Percentiles rank a stretch among this genome's conserved stretches.
These are phyloP conservation scores for Oscarella lobularis DNA, from an alignment of 37 sponge, comb jelly and placozoan genomes.

Conservation along the genomic window DNA sequence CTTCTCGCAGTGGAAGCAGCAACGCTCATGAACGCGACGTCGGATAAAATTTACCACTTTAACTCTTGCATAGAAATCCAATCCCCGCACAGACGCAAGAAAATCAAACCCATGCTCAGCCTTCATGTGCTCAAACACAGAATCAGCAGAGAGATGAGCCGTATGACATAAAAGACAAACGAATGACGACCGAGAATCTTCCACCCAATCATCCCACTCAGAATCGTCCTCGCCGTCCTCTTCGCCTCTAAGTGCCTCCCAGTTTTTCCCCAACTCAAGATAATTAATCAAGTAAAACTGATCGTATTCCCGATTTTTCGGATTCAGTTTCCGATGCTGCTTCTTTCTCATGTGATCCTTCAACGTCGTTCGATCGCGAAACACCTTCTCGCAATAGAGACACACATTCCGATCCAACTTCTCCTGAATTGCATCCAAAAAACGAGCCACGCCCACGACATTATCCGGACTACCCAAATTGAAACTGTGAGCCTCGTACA, in stretches of 20 bases:
- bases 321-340: constrained; percentile 71
- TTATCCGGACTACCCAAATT: constrained; percentile 71
- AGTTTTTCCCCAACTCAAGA: constrained; percentile 14
- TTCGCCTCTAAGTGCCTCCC: not conserved
- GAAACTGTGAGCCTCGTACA: constrained; percentile 59
- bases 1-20: constrained; percentile 15
- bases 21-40: constrained; percentile 24
- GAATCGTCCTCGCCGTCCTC: constrained; percentile 25
- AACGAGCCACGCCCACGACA: constrained; percentile 62
- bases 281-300: constrained; percentile 84
- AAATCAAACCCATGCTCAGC: constrained; percentile 32
- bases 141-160: not conserved
- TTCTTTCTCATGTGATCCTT: constrained; percentile 97
- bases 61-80: constrained; percentile 51
- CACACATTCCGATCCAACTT: constrained; percentile 59
- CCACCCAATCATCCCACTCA: constrained; percentile 37
- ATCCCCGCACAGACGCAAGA: not conserved
- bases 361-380: constrained; percentile 58
- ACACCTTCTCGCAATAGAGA: constrained; percentile 70
- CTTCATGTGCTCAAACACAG: not conserved
- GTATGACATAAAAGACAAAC: not conserved
- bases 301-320: constrained; percentile 63
- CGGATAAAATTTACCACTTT: constrained; percentile 64
- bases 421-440: constrained; percentile 32
- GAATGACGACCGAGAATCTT: not conserved